A percentile compares a stretch with the other conserved stretches of the same genome.
Evolutionary conservation across 2,113 vertebrate species (phyloP).

Genomic region (Vombatus ursinus): DNA sequence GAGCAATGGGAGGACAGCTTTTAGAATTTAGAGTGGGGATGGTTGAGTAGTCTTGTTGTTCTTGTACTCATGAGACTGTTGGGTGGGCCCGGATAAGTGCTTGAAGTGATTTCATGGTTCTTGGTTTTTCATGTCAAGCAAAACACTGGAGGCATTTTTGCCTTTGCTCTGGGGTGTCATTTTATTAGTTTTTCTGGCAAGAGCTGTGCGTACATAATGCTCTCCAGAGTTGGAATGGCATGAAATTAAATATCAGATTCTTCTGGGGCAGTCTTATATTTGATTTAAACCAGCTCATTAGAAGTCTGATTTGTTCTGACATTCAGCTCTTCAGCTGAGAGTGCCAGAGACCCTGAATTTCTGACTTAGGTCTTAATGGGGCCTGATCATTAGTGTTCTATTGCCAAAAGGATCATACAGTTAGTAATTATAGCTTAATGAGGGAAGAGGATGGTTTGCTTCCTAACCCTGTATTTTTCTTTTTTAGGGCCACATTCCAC

Average conservation of each 20-base stretch:
- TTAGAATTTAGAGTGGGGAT: background rate
- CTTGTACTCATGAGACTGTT: background rate
- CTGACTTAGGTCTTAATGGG: background rate
- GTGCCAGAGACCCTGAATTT: background rate
- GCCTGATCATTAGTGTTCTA: background rate
- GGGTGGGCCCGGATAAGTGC: background rate
- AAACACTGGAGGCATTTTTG: background rate
- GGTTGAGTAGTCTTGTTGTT: background rate
- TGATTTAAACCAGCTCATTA: background rate
- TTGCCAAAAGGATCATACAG: background rate
- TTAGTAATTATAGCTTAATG: background rate
- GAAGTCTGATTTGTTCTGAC: background rate
- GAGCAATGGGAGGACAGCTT: background rate
- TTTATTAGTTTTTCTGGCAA: background rate
- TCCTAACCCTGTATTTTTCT: background rate
- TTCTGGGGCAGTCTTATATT: background rate
- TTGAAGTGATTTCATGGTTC: background rate
- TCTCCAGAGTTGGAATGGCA: background rate
- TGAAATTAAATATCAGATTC: background rate
- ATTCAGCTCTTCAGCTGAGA: background rate
- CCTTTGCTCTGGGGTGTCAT: background rate
- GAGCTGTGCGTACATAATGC: background rate
- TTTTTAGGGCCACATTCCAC: background rate
- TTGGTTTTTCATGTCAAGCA: background rate
- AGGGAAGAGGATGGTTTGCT: background rate